Conservation (phyloP, 1,140 invertebrate genomes). For the Pomacea maculata region DNA sequence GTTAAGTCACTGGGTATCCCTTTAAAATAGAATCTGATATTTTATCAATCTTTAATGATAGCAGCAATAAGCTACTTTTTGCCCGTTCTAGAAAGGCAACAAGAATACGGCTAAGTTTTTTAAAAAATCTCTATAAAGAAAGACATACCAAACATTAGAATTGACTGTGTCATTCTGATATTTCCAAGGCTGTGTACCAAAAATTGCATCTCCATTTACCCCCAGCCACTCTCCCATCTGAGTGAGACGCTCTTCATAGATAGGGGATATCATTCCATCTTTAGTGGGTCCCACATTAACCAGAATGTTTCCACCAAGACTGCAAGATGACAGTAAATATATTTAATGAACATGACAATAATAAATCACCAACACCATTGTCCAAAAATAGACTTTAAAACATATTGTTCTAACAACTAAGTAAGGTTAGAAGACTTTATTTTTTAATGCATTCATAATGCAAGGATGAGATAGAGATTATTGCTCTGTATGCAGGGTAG, state of each 20-base stretch:
- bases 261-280: slow-evolving; percentile 86
- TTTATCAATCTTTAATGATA: too few relatives aligned
- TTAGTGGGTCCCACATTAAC: slow-evolving; percentile 92
- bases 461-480: too few relatives aligned
- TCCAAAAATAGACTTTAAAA: too few relatives aligned
- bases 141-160: slow-evolving; percentile 68
- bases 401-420: too few relatives aligned
- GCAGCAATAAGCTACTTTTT: neutral
- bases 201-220: slow-evolving; percentile 90
- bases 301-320: slow-evolving; percentile 88
- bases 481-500: too few relatives aligned
- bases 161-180: slow-evolving; percentile 79
- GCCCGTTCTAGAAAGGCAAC: neutral
- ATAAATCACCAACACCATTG: too few relatives aligned
- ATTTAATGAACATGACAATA: too few relatives aligned
- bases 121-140: neutral
- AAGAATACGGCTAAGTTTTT: neutral
- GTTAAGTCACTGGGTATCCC: too few relatives aligned
- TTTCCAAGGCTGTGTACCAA: slow-evolving; percentile 74
- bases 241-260: slow-evolving; percentile 87
- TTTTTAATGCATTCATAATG: too few relatives aligned
- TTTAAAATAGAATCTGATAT: too few relatives aligned
- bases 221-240: slow-evolving; percentile 78
- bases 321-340: slow-evolving; percentile 52
- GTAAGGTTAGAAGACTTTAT: too few relatives aligned